Evolutionary conservation across 2,113 vertebrate species (phyloP).

Genomic region (Phoenicopterus ruber): DNA sequence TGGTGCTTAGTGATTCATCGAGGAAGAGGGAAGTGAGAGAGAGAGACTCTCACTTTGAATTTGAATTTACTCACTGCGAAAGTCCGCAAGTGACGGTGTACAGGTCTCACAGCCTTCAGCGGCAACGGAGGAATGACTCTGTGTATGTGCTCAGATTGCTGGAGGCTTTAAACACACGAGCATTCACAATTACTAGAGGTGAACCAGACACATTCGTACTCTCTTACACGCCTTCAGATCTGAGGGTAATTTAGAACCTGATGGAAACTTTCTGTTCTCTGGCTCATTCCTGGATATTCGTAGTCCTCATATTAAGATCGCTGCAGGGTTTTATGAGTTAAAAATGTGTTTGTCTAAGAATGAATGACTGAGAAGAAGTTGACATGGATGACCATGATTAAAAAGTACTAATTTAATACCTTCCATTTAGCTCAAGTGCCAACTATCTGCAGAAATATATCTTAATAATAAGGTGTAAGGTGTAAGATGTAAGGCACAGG

Average conservation of each 20-base stretch:
- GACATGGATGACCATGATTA: not conserved
- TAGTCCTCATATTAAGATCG: not conserved
- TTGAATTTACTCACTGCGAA: not conserved
- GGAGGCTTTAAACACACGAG: not conserved
- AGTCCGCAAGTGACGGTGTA: not conserved
- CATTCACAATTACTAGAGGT: not conserved
- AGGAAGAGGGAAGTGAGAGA: not conserved
- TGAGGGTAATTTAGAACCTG: not conserved
- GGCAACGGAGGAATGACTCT: not conserved
- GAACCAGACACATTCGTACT: not conserved
- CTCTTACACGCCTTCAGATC: not conserved
- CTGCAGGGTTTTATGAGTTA: not conserved
- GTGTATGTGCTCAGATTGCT: not conserved
- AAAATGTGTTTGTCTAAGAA: not conserved
- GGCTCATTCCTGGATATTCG: not conserved
- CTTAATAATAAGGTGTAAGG: not conserved
- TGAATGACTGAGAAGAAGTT: not conserved
- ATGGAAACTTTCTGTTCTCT: not conserved
- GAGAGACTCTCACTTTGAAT: not conserved
- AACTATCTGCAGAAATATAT: not conserved
- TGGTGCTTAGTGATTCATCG: constrained; percentile 16
- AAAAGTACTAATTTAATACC: not conserved
- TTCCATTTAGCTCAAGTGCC: not conserved
- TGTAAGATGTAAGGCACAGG: not conserved
- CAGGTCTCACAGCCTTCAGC: not conserved